A percentile compares a stretch with the other conserved stretches of the same genome.
These are phyloP conservation scores for Gryon sp. DNA, from an alignment of 1,140 invertebrate genomes.

Conservation along the genomic window DNA sequence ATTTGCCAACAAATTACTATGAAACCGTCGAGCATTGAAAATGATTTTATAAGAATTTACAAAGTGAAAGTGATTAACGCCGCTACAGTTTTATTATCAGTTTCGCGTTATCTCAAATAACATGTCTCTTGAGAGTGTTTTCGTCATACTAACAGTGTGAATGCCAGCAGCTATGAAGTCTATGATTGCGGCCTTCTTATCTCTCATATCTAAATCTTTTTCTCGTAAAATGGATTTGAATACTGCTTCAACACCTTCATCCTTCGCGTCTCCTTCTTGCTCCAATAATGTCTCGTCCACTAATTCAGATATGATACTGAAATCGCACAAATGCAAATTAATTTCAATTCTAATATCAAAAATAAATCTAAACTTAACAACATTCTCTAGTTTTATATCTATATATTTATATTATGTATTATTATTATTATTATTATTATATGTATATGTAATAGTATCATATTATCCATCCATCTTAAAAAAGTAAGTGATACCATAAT, in stretches of 20 bases:
- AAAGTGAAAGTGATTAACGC: constrained; percentile 56
- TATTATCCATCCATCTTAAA: too few relatives aligned
- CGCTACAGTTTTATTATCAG: constrained; percentile 56
- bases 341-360: not conserved
- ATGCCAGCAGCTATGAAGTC: constrained; percentile 93
- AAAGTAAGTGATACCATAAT: too few relatives aligned
- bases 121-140: constrained; percentile 36
- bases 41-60: constrained; percentile 42
- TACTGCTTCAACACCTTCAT: constrained; percentile 84
- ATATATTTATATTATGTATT: too few relatives aligned
- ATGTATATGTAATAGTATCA: too few relatives aligned
- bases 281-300: constrained; percentile 83
- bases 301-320: constrained; percentile 88
- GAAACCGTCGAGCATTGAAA: too few relatives aligned
- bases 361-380: not conserved
- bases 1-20: too few relatives aligned
- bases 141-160: constrained; percentile 83
- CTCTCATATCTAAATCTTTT: constrained; percentile 85
- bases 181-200: constrained; percentile 91
- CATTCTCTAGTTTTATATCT: too few relatives aligned
- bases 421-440: too few relatives aligned
- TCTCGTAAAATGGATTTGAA: constrained; percentile 87
- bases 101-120: constrained; percentile 50
- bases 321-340: constrained; percentile 23
- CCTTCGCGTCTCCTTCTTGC: constrained; percentile 76